Conservation (phyloP, 2,797 vertebrate genomes). For the Crax fasciolata region DNA sequence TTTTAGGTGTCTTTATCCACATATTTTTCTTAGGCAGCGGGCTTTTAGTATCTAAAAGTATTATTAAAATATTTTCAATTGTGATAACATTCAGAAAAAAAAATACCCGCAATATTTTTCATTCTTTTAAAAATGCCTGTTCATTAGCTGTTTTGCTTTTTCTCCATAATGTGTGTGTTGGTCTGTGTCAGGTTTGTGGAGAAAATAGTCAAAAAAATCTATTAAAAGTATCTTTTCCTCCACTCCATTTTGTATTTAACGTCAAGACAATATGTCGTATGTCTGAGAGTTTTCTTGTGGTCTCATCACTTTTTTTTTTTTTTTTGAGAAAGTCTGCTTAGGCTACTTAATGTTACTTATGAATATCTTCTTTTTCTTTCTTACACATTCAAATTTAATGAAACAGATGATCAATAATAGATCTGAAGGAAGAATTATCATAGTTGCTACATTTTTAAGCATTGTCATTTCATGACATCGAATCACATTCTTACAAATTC, state of each 20-base stretch:
- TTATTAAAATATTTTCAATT: neutral
- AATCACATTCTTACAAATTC: neutral
- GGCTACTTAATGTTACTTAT: neutral
- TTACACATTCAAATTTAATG: neutral
- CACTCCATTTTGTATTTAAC: neutral
- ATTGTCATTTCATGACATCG: neutral
- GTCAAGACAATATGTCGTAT: neutral
- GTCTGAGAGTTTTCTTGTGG: neutral
- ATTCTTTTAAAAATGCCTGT: neutral
- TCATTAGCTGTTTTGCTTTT: neutral
- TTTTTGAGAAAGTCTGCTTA: neutral
- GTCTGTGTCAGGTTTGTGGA: neutral
- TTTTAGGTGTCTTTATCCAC: neutral
- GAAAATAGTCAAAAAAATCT: neutral
- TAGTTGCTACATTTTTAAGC: neutral
- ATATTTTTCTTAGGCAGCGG: neutral
- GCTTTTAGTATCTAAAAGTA: neutral
- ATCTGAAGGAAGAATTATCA: neutral
- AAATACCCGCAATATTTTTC: neutral
- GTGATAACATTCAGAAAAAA: neutral
- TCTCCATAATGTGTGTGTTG: neutral
- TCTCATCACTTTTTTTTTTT: neutral
- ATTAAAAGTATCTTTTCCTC: neutral
- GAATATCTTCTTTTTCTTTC: slow-evolving; percentile 23
- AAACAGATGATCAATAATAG: slow-evolving; percentile 1